phyloP scores from a whole-genome alignment of 2,113 vertebrate species.

The Mastomys coucha region DNA sequence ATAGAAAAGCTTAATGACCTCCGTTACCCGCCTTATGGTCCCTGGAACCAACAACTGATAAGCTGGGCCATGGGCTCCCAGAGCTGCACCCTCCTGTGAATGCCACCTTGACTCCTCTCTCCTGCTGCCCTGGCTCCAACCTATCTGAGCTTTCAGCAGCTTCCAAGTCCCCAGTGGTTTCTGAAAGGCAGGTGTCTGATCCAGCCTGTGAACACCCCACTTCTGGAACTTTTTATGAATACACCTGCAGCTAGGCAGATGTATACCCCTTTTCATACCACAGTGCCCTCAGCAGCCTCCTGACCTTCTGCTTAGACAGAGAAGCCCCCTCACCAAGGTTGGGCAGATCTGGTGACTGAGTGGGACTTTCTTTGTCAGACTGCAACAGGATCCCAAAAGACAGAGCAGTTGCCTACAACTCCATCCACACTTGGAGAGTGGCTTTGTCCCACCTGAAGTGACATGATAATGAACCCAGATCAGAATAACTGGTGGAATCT shows the following conservation, averaged over 20 bases:
- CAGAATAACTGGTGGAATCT: neutral
- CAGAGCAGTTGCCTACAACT: neutral
- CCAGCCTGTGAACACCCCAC: too few relatives aligned
- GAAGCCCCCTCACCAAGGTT: neutral
- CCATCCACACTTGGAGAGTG: neutral
- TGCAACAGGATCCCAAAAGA: neutral
- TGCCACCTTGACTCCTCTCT: fast-evolving
- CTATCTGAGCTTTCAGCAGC: neutral
- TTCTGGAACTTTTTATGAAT: neutral
- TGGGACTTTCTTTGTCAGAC: neutral
- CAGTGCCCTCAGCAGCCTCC: neutral
- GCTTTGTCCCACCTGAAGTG: neutral
- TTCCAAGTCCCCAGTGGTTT: neutral
- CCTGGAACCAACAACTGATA: neutral
- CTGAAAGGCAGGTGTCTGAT: neutral
- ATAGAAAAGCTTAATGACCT: constrained; percentile 88
- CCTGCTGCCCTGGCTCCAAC: too few relatives aligned
- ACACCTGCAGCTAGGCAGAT: neutral
- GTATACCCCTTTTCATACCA: neutral
- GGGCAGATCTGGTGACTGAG: neutral
- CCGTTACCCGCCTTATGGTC: constrained; percentile 91
- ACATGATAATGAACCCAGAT: neutral
- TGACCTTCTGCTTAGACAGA: neutral
- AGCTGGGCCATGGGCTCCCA: neutral
- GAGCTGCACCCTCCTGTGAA: constrained; percentile 61